Percentiles rank a stretch among this genome's conserved stretches.
These are phyloP conservation scores for Rhadinocentrus ornatus DNA, from an alignment of 2,797 vertebrate species.

Conservation along the genomic window DNA sequence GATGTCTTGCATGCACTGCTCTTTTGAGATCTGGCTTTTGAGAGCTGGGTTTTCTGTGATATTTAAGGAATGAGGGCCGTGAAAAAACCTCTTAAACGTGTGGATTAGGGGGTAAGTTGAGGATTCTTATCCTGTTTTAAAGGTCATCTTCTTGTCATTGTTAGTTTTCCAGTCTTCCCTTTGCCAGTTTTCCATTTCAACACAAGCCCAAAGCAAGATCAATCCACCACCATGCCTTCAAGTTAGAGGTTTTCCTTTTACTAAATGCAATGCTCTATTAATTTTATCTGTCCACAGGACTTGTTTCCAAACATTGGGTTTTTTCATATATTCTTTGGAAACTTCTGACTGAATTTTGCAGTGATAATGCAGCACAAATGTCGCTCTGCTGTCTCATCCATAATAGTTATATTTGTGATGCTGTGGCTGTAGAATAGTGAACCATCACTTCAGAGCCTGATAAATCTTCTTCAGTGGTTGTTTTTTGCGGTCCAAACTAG, in stretches of 20 bases:
- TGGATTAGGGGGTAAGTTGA: background rate
- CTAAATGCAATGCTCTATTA: background rate
- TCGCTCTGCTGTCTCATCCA: background rate
- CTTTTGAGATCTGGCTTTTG: background rate
- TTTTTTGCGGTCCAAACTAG: too few relatives aligned
- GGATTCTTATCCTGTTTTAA: background rate
- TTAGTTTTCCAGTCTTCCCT: background rate
- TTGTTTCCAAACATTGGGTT: background rate
- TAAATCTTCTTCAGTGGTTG: background rate
- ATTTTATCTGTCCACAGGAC: background rate
- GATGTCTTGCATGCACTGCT: background rate
- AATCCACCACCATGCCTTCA: background rate
- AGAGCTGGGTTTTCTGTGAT: background rate
- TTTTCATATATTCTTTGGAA: constrained; percentile 6
- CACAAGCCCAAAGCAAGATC: background rate
- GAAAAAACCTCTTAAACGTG: background rate
- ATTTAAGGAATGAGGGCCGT: background rate
- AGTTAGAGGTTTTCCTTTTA: background rate
- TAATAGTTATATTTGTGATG: constrained; percentile 4
- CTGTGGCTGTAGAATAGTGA: background rate
- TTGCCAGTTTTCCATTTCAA: background rate
- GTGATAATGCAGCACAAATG: background rate
- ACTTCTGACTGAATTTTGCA: background rate
- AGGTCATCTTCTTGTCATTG: background rate
- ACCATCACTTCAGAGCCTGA: background rate